phyloP scores from a whole-genome alignment of 2,797 vertebrate genomes.

The Falco peregrinus region DNA sequence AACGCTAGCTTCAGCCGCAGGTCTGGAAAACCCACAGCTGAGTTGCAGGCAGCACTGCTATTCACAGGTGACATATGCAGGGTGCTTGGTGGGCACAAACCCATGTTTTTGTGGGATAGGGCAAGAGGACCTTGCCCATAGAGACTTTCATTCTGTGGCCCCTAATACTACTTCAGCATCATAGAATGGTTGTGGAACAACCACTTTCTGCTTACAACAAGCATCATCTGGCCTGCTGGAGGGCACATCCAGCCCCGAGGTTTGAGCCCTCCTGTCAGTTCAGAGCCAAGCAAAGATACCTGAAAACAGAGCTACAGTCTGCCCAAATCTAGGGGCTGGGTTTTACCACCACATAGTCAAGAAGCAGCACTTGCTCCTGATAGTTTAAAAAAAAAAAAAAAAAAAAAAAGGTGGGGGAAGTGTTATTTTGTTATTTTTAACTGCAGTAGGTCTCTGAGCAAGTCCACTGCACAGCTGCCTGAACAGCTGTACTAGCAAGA shows the following conservation, averaged over 20 bases:
- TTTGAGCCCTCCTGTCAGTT: background rate
- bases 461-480: background rate
- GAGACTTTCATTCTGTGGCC: background rate
- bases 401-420: background rate
- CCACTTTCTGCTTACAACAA: background rate
- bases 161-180: background rate
- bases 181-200: fast-evolving
- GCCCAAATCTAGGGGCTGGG: background rate
- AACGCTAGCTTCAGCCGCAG: background rate
- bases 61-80: background rate
- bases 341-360: background rate
- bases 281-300: background rate
- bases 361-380: background rate
- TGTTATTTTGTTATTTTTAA: constrained; percentile 32
- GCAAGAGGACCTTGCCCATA: background rate
- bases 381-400: background rate
- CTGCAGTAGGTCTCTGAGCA: background rate
- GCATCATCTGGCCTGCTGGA: background rate
- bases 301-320: background rate
- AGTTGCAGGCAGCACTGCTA: background rate
- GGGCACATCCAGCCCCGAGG: background rate
- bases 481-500: background rate
- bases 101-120: background rate
- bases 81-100: background rate
- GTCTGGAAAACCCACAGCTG: background rate